These are phyloP conservation scores for Exephanes ischioxanthus DNA, from an alignment of 2,888 invertebrate species.

Conservation along the genomic window DNA sequence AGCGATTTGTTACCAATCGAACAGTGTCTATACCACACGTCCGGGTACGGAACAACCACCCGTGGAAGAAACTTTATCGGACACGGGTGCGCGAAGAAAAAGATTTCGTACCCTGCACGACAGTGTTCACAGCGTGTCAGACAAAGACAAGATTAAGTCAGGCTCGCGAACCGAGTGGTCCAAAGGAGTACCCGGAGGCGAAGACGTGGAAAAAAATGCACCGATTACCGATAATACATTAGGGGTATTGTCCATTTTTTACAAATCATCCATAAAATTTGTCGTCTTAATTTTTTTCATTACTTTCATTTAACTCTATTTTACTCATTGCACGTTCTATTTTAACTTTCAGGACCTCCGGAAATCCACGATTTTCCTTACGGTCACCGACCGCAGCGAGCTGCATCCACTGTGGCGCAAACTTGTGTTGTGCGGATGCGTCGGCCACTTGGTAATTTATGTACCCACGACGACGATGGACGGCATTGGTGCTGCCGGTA, in stretches of 20 bases:
- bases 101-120: conserved; percentile 83
- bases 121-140: conserved; percentile 83
- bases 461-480: conserved; percentile 87
- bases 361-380: conserved; percentile 76
- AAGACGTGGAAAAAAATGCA: conserved; percentile 73
- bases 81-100: conserved; percentile 78
- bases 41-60: conserved; percentile 70
- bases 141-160: conserved; percentile 80
- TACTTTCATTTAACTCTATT: neutral
- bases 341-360: conserved; percentile 72
- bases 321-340: neutral
- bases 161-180: conserved; percentile 75
- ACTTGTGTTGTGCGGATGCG: conserved; percentile 86
- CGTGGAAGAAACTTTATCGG: conserved; percentile 79
- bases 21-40: conserved; percentile 65
- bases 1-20: conserved; percentile 76
- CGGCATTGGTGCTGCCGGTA: conserved; percentile 81
- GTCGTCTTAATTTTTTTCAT: neutral
- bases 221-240: conserved; percentile 69
- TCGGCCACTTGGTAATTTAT: conserved; percentile 88
- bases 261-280: neutral
- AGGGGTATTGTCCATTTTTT: conserved; percentile 71
- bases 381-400: conserved; percentile 78
- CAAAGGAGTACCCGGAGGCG: conserved; percentile 72
- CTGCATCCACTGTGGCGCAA: conserved; percentile 87